Evolutionary conservation across 2,888 invertebrate species (phyloP), one percentile per base, ranked within the genome.

Genomic region (Scelioninae gen. 1): DNA sequence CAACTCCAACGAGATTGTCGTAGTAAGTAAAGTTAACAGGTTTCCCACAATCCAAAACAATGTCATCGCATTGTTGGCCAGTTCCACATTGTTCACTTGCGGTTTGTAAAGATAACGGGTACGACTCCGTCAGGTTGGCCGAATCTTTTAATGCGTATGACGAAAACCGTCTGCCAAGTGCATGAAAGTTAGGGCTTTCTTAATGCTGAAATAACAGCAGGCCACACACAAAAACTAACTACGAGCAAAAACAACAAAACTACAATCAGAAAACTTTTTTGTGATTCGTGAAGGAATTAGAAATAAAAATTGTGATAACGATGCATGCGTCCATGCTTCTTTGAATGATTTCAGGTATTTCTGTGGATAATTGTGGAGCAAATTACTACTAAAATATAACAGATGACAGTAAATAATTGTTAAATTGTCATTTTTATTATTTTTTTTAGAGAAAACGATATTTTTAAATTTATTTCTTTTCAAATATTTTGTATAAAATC

Each of bases 11-110:
- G 80, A 97, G 93, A 92, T 97, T 97, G 92, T 98, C 98, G 92
- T 97, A 97, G 91, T 96, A 96, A 5, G 97, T 97, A 90, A 95
- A 96, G 93, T 97, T 97, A 0, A 96, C 97, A 69, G 96, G 95
- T 93, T 96, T 96, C 4, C 97, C 97, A 92, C 97, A 97, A 90
- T 96, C 96, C 87, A 96, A 93, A 84, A 94, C 94, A 88, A 96
- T 95, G 88, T 95, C 95, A 58, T 94, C 94, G 71, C 92, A 92
- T 79, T 90, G 90, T 53, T 91, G 91, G 11, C 88, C 90, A 53
- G 88, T 79, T 34, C 87, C 55, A 43, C 83, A 82, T 81, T 83
- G 89, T 13, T 91, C 90, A 32, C 62, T 86, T 29, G 87, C 80
- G 8, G 84, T 79, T 84, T 86, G 85, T 8, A 87, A 86, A 9